Evolutionary conservation across 2,797 vertebrate species (phyloP), one percentile per base, ranked within the genome.

Genomic region (Characodon lateralis): DNA sequence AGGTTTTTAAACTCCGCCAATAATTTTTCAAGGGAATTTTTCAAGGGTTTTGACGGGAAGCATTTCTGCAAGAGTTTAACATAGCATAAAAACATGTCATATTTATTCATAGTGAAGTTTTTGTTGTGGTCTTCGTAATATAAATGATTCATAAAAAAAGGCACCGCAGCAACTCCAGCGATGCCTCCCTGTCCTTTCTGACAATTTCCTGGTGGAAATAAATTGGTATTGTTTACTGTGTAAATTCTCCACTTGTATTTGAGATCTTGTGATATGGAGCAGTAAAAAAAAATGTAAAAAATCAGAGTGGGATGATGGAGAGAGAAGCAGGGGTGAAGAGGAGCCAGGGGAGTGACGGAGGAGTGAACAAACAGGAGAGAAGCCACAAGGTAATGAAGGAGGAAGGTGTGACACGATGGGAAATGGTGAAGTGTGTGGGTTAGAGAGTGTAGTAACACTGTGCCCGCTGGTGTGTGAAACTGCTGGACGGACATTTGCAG

Each of bases 391-490:
- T 63, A 61, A 65, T 58, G 51, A 75, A 65, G 68, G 53, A 71
- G 76, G 84, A 84, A 84, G 74, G 89, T 90, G 90, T 6, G 86
- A 84, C 74, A 26, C 26, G 83, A 86, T 14, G 88, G 81, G 81
- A 79, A 77, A 77, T 74, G 72, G 82, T 14, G 85, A 79, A 78
- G 76, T 16, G 46, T 72, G 83, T 59, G 71, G 77, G 78, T 69
- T 65, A 55, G 84, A 71, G 77, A 72, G 81, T 78, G 89, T 76
- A 82, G 73, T 78, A 77, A 73, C 78, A 61, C 56, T 46, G 56
- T 58, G 79, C 80, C 72, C 76, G 46, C 51, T 72, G 83, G 85
- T 59, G 90, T 87, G 89, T 79, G 81, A 89, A 90, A 90, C 65
- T 24, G 48, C 56, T 56, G 31, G 72, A 74, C 18, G 85, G 89